phyloP scores from a whole-genome alignment of 2,797 vertebrate genomes.

The Eospalax fontanierii region DNA sequence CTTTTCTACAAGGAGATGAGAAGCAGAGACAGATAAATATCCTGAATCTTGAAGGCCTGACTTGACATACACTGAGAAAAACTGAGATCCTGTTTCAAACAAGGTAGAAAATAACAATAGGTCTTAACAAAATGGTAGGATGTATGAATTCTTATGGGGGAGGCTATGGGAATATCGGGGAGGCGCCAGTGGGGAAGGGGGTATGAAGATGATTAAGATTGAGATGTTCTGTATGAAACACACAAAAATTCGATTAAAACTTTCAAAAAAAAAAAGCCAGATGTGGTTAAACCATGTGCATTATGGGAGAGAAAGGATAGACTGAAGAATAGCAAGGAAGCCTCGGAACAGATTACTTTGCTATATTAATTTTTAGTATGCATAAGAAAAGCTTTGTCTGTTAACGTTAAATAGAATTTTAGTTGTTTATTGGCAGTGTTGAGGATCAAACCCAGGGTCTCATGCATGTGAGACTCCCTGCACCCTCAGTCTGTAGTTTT shows the following conservation, averaged over 20 bases:
- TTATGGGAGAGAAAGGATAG: not conserved
- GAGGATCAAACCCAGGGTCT: not conserved
- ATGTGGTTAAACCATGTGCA: not conserved
- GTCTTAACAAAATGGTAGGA: no score
- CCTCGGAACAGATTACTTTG: not conserved
- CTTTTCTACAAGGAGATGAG: not conserved
- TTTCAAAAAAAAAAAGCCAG: not conserved
- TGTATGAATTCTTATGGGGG: no score
- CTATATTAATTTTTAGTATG: not conserved
- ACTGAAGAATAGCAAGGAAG: not conserved
- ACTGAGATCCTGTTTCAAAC: not conserved
- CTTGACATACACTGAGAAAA: not conserved
- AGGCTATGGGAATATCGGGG: no score
- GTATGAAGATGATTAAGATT: no score
- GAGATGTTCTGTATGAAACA: no score
- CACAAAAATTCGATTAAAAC: no score
- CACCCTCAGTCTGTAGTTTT: not conserved
- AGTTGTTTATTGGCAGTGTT: not conserved
- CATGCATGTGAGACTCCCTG: not conserved
- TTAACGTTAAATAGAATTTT: slow-evolving; percentile 15
- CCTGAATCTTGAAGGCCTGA: not conserved
- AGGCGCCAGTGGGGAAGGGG: no score
- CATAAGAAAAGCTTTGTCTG: not conserved
- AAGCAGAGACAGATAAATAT: not conserved
- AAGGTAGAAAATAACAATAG: not conserved